Evolutionary conservation across 1,140 invertebrate genomes (phyloP).

Genomic region (Drepana arcuata): DNA sequence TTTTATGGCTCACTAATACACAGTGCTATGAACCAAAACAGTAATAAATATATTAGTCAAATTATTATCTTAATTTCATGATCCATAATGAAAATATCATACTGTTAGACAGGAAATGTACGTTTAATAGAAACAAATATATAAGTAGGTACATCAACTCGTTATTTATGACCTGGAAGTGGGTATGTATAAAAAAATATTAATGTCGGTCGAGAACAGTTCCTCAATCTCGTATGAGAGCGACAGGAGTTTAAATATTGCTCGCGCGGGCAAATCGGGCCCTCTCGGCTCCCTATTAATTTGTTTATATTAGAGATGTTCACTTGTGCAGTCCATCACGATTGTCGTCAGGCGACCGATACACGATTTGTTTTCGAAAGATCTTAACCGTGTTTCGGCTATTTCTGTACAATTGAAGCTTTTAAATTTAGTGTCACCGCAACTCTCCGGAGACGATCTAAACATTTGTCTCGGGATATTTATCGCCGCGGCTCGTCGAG

Average conservation of each 20-base stretch:
- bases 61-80: constrained; percentile 44
- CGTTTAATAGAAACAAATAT: constrained; percentile 34
- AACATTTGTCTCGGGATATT: constrained; percentile 70
- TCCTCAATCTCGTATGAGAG: constrained; percentile 16
- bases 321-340: constrained; percentile 68
- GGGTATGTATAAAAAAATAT: too few species aligned
- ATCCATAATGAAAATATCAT: constrained; percentile 38
- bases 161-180: too few species aligned
- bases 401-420: constrained; percentile 69
- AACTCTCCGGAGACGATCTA: constrained; percentile 60
- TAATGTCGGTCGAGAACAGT: constrained; percentile 28
- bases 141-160: too few species aligned
- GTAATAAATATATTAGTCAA: constrained; percentile 39
- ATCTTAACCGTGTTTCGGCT: constrained; percentile 68
- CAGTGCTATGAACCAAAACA: too few species aligned
- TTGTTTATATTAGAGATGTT: constrained; percentile 69
- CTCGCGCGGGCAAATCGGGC: constrained; percentile 22
- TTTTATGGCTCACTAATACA: too few species aligned
- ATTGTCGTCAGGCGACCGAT: constrained; percentile 63
- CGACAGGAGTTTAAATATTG: constrained; percentile 25
- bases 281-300: constrained; percentile 58
- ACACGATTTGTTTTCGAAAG: constrained; percentile 67
- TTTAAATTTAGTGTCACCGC: constrained; percentile 69
- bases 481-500: constrained; percentile 55
- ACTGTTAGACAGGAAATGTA: constrained; percentile 40